Base-by-base conservation (phyloP, 92 coral and sea anemone genomes). In the Pocillopora grandis region DNA sequence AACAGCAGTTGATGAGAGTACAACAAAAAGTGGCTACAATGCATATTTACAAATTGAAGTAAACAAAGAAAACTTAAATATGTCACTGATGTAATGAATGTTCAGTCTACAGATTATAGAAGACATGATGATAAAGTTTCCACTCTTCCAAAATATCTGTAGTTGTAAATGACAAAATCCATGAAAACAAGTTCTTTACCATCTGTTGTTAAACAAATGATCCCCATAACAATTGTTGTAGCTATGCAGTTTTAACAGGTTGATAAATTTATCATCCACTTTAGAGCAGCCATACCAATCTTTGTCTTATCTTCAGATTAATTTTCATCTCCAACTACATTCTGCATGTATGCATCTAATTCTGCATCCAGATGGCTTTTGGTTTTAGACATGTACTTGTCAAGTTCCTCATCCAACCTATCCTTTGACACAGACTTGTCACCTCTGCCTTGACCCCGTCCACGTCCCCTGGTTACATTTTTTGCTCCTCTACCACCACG, bases 361-460 rank as follows among this genome's bases (percentile, higher is more conserved):
- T 96, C 96, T 13, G 98, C 96, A 89, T 96, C 98, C 23, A 96
- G 91, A 81, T 92, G 98, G 56, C 97, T 82, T 75, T 94, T 96
- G 18, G 96, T 89, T 60, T 97, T 96, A 18, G 99, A 94, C 99
- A 97, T 97, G 73, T 97, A 97, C 31, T 91, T 87, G 64, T 97
- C 99, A 67, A 97, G 95, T 66, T 97, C 99, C 52, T 87, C 89
- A 82, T 97, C 99, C 21, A 97, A 81, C 70, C 85, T 88, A 77
- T 90, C 97, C 78, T 75, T 92, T 9, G 98, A 90, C 20, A 86
- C 94, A 52, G 90, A 90, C 71, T 90, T 91, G 62, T 70, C 85
- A 15, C 93, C 94, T 65, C 93, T 73, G 23, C 98, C 93, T n/a
- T 87, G 88, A 16, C 93, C 98, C 57, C 94, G 79, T 57, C 94